Percentiles rank a stretch among this genome's conserved stretches.
Conservation (phyloP, 2,113 vertebrate genomes). For the Benthochromis sp. region DNA sequence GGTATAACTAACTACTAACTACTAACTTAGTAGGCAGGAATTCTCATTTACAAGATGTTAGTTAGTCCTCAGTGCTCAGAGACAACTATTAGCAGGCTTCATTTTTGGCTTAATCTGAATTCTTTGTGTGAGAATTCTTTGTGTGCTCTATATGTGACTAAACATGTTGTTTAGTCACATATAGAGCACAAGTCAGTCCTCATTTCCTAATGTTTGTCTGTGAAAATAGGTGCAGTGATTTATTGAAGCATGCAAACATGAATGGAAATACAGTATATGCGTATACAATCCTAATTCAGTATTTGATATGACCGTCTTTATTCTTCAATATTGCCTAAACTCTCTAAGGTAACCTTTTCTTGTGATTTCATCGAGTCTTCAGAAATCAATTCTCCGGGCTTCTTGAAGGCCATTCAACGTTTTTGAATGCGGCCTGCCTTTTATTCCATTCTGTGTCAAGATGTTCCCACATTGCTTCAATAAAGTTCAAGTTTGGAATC, state of each 20-base stretch:
- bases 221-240: neutral
- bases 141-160: neutral
- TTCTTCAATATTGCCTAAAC: neutral
- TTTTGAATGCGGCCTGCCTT: neutral
- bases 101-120: neutral
- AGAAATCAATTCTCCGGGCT: neutral
- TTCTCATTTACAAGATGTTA: neutral
- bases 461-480: neutral
- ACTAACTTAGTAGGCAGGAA: neutral
- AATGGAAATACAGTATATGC: neutral
- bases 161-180: neutral
- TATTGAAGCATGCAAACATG: neutral
- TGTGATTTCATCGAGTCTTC: neutral
- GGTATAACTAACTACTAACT: neutral
- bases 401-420: neutral
- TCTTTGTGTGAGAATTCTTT: neutral
- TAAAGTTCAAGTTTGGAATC: neutral
- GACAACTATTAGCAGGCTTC: neutral
- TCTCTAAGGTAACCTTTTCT: neutral
- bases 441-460: neutral
- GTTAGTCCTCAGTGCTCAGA: neutral
- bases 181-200: neutral
- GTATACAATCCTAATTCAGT: neutral
- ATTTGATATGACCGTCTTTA: neutral
- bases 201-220: neutral